A percentile compares a stretch with the other conserved stretches of the same genome.
These are phyloP conservation scores for Brachyhypopomus occidentalis DNA, from an alignment of 2,113 vertebrate species.

Conservation along the genomic window DNA sequence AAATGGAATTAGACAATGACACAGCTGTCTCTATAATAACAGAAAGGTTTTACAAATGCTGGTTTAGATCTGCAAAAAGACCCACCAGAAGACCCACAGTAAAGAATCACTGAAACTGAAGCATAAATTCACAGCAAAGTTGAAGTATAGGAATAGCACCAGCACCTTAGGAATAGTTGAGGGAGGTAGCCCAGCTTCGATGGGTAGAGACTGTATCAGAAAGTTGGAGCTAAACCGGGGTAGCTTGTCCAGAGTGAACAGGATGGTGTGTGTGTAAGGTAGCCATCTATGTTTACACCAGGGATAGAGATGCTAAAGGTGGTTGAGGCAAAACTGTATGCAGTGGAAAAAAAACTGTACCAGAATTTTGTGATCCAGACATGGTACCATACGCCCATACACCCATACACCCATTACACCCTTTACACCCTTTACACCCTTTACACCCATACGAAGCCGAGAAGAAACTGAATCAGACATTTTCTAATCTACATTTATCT, in stretches of 20 bases:
- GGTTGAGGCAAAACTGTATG: constrained; percentile 15
- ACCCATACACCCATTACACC: neutral
- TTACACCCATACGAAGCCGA: neutral
- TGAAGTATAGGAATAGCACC: neutral
- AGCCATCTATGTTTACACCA: constrained; percentile 3
- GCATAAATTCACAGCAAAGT: no score
- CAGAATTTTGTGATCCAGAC: constrained; percentile 30
- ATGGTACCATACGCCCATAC: neutral
- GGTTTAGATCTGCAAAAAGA: neutral
- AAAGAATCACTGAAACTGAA: constrained; percentile 11
- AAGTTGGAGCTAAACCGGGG: constrained; percentile 24
- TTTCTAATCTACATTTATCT: constrained; percentile 50
- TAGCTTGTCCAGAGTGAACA: neutral
- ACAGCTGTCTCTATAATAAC: neutral
- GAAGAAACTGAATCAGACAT: constrained; percentile 17
- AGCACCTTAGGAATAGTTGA: neutral
- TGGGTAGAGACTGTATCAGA: constrained; percentile 37
- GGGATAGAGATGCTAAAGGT: neutral
- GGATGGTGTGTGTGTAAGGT: constrained; percentile 10
- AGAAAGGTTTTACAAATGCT: neutral
- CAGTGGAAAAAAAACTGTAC: neutral
- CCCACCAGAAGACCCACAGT: constrained; percentile 20
- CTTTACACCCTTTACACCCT: no score
- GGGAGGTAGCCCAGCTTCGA: constrained; percentile 10
- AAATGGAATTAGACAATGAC: neutral